Percentiles rank a stretch among this genome's conserved stretches.
These are phyloP conservation scores for Exocentrus adspersus DNA, from an alignment of 2,888 invertebrate genomes.

Conservation along the genomic window DNA sequence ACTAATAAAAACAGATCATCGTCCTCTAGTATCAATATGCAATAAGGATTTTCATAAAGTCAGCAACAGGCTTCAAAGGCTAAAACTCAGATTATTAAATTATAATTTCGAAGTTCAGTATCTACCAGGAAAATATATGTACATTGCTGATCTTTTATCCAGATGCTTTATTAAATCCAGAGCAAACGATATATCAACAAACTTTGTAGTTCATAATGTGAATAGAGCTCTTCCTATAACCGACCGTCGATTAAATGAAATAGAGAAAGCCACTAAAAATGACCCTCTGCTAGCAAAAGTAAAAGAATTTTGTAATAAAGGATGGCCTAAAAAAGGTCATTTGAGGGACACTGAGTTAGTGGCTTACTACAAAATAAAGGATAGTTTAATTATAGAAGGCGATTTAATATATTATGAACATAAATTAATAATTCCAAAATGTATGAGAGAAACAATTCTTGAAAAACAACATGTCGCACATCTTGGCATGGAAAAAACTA, in stretches of 20 bases:
- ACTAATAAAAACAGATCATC: constrained; percentile 49
- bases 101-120: constrained; percentile 45
- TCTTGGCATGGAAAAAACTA: constrained; percentile 52
- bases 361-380: too few relatives aligned
- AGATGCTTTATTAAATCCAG: constrained; percentile 9
- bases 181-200: neutral
- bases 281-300: neutral
- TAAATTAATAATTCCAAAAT: constrained; percentile 12
- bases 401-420: constrained; percentile 17
- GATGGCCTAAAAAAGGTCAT: neutral
- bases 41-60: constrained; percentile 29
- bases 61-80: constrained; percentile 30
- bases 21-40: constrained; percentile 47
- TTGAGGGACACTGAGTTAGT: too few relatives aligned
- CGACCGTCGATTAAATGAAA: neutral
- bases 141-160: constrained; percentile 34
- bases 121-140: constrained; percentile 43
- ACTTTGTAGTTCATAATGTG: constrained; percentile 14
- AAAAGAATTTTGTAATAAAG: neutral
- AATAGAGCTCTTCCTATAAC: constrained; percentile 20
- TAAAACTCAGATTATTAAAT: constrained; percentile 41
- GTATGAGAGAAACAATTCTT: constrained; percentile 40
- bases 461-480: constrained; percentile 51
- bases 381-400: too few relatives aligned
- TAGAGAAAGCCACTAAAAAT: neutral